Percentiles rank a stretch among this genome's conserved stretches.
These are phyloP conservation scores for Dermolepida albohirtum DNA, from an alignment of 2,888 invertebrate species.

Conservation along the genomic window DNA sequence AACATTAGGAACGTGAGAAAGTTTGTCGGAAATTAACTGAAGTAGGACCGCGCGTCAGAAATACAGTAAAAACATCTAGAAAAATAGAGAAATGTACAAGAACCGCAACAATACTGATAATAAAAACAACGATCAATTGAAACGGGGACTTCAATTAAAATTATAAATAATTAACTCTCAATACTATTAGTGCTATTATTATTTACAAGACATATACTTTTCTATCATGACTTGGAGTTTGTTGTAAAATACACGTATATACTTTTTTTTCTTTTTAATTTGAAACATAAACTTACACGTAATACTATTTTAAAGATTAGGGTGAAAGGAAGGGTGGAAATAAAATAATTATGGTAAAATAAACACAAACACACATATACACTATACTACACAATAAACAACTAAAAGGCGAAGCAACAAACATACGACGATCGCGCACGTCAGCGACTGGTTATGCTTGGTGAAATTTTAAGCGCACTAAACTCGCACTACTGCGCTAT, in stretches of 20 bases:
- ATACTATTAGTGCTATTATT: no score
- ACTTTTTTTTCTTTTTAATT: slow-evolving; percentile 5
- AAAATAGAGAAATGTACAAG: slow-evolving; percentile 1
- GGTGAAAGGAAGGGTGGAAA: slow-evolving; percentile 9
- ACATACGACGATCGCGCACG: slow-evolving; percentile 47
- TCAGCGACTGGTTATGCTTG: slow-evolving; percentile 46
- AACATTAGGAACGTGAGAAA: slow-evolving; percentile 40
- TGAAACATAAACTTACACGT: neutral
- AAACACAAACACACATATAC: slow-evolving; percentile 27
- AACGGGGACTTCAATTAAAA: slow-evolving; percentile 9
- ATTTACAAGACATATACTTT: no score
- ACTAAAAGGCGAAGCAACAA: slow-evolving; percentile 41
- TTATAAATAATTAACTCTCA: neutral
- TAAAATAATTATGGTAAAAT: slow-evolving; percentile 11
- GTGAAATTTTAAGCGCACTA: slow-evolving; percentile 30
- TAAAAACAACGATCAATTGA: neutral
- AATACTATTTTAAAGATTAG: neutral
- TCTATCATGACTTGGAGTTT: no score
- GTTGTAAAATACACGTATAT: no score
- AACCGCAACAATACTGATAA: neutral
- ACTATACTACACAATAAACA: slow-evolving; percentile 35
- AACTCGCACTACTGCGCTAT: slow-evolving; percentile 42
- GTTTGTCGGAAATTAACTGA: slow-evolving; percentile 24
- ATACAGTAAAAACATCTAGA: neutral
- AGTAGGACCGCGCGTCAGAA: slow-evolving; percentile 17